Percentiles rank a stretch among this genome's conserved stretches.
phyloP scores from a whole-genome alignment of 2,888 invertebrate species.

The Diarsia rubi region DNA sequence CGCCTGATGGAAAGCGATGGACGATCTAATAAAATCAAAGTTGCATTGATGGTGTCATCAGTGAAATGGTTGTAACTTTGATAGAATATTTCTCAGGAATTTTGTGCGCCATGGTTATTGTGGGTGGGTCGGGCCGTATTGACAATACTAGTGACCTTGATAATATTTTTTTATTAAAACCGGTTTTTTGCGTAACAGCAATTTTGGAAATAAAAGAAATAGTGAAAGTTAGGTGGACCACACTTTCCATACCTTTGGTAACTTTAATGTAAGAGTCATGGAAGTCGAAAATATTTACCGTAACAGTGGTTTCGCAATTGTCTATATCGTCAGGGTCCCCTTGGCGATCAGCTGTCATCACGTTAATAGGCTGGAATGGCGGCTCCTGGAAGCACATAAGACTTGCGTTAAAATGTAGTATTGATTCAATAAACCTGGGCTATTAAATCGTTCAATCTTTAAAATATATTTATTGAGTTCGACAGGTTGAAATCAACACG shows the following conservation, averaged over 20 bases:
- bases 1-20: too few relatives aligned
- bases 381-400: constrained; percentile 75
- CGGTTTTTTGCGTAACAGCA: neutral
- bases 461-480: neutral
- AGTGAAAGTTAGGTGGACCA: neutral
- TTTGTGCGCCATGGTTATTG: too few relatives aligned
- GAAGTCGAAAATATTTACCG: constrained; percentile 71
- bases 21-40: too few relatives aligned
- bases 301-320: constrained; percentile 76
- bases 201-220: neutral
- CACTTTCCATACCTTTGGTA: neutral
- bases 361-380: constrained; percentile 72
- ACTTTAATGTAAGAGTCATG: too few relatives aligned
- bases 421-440: neutral
- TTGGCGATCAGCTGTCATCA: constrained; percentile 77
- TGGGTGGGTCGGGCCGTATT: too few relatives aligned
- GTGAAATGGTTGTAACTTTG: too few relatives aligned
- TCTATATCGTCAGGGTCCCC: constrained; percentile 79
- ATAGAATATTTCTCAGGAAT: too few relatives aligned
- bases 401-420: neutral
- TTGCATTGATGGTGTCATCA: too few relatives aligned
- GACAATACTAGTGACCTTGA: too few relatives aligned
- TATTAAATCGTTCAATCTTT: neutral
- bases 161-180: neutral
- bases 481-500: neutral